A percentile compares a stretch with the other conserved stretches of the same genome.
Evolutionary conservation across 2,888 invertebrate genomes (phyloP).

Genomic region (Fragum whitleyi): DNA sequence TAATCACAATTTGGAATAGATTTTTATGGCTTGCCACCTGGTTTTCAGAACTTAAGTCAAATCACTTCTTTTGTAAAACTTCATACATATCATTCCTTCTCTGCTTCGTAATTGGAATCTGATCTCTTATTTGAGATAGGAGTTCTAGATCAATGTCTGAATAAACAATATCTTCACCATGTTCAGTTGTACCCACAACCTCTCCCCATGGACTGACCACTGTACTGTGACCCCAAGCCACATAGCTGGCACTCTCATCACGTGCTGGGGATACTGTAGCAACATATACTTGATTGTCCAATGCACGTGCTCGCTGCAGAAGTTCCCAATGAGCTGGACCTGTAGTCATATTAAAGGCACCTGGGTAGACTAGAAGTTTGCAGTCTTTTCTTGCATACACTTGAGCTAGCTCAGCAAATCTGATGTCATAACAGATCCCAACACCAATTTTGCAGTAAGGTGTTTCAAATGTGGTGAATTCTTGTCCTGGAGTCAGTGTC

Average conservation of each 20-base stretch:
- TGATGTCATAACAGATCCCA: conserved; percentile 97
- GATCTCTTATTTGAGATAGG: conserved; percentile 91
- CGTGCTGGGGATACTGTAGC: conserved; percentile 94
- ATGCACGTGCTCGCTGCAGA: conserved; percentile 92
- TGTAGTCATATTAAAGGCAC: conserved; percentile 98
- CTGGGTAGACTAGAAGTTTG: conserved; percentile 95
- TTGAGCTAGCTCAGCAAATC: conserved; percentile 93
- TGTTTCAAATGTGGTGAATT: conserved; percentile 91
- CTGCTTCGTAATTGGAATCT: conserved; percentile 93
- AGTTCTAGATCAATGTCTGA: conserved; percentile 91
- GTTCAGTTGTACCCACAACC: conserved; percentile 90
- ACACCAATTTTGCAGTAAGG: conserved; percentile 92
- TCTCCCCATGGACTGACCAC: conserved; percentile 93
- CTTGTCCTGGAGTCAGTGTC: conserved; percentile 91
- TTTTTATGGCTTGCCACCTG: too few species aligned
- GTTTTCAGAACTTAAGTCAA: not conserved
- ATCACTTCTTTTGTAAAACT: conserved; percentile 16
- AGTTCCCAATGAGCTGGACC: conserved; percentile 97
- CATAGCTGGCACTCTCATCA: conserved; percentile 90
- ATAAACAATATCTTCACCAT: conserved; percentile 90
- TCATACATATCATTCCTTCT: conserved; percentile 90
- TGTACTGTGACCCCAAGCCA: conserved; percentile 95
- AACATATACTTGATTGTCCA: conserved; percentile 95
- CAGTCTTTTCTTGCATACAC: conserved; percentile 87
- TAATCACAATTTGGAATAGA: too few species aligned